phyloP scores from a whole-genome alignment of 2,888 invertebrate genomes.

The Invenusta paracnida region DNA sequence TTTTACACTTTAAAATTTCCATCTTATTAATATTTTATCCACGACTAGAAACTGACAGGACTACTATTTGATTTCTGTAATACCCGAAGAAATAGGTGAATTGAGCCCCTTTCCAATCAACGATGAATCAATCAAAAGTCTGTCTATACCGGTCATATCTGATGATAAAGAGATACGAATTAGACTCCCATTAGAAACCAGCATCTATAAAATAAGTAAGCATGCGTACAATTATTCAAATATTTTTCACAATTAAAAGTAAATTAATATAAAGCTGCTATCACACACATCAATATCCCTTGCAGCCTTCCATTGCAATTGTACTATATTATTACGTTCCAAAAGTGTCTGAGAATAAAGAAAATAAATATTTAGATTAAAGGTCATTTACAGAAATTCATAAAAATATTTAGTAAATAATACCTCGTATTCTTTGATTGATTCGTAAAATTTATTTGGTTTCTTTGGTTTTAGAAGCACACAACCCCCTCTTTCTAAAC shows the following conservation, averaged over 20 bases:
- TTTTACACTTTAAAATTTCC: too few relatives aligned
- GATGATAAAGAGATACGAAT: constrained; percentile 3
- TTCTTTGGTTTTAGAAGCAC: background rate
- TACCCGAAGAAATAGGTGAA: background rate
- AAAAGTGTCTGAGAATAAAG: background rate
- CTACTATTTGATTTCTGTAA: too few relatives aligned
- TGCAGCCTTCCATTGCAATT: background rate
- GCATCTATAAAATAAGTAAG: background rate
- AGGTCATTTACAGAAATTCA: too few relatives aligned
- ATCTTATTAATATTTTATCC: too few relatives aligned
- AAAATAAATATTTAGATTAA: too few relatives aligned
- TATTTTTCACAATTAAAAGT: too few relatives aligned
- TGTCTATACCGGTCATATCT: background rate
- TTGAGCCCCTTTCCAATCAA: background rate
- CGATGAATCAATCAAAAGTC: background rate
- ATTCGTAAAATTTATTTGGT: constrained; percentile 11
- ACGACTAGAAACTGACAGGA: too few relatives aligned
- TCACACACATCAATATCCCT: background rate
- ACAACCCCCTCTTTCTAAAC: background rate
- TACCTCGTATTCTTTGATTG: constrained; percentile 2
- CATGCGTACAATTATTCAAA: background rate
- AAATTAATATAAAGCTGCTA: background rate
- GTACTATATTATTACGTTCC: background rate
- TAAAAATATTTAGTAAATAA: too few relatives aligned
- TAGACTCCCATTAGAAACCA: constrained; percentile 8